Evolutionary conservation across 2,888 invertebrate genomes (phyloP), one percentile per base, ranked within the genome.

Genomic region (Melipona beecheii): DNA sequence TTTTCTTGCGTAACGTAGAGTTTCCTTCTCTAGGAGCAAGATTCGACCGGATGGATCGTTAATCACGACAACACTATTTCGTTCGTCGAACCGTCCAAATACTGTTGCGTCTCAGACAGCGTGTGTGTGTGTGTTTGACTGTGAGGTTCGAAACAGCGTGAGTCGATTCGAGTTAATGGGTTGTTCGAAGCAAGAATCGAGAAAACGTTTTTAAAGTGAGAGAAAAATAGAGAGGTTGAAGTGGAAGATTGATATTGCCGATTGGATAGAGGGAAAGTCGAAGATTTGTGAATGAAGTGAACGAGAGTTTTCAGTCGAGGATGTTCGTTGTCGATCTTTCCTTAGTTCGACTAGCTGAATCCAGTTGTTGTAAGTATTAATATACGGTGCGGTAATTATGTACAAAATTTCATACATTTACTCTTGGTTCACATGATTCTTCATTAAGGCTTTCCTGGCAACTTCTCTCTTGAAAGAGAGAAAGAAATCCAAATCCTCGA

Each of bases 1-100:
- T 78, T 78, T 54, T 70, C 31, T 68, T 77, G 65, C 60, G 69
- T 11, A 36, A 71, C 27, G 9, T 17, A 43, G 9, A 0, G 17
- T 50, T 11, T 62, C 21, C 17, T 9, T 58, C n/a, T 43, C 56
- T 17, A 65, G 31, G 15, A 24, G 77, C 56, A 19, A 21, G 60
- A 56, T 36, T 36, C 69, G 1, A 21, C n/a, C 24, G 43, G 15
- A 21, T 27, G 58, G 64, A 54, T 71, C 70, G 17, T 75, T 66
- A 56, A 75, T 75, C 56, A 66, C 0, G 27, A 17, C n/a, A n/a
- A n/a, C n/a, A n/a, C n/a, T n/a, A n/a, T 56, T 56, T 49, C 43
- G 43, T 65, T 43, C 27, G 43, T 27, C 6, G 11, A 56, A 36
- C 19, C 43, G 50, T 17, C 24, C 15, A 15, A 58, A n/a, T 15